Evolutionary conservation across 2,888 invertebrate species (phyloP).

Genomic region (Dasypolia templi): DNA sequence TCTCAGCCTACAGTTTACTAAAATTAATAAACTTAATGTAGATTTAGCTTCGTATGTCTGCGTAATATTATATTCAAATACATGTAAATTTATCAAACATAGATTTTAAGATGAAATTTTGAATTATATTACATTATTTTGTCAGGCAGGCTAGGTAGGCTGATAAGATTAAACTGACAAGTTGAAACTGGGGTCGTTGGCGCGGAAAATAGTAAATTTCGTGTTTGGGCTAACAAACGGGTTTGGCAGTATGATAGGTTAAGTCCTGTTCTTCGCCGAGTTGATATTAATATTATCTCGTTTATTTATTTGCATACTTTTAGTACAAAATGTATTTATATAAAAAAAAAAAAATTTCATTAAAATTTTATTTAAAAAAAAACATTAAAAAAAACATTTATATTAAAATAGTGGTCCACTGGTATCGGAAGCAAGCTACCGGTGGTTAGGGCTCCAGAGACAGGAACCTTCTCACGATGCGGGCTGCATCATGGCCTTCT

Average conservation of each 20-base stretch:
- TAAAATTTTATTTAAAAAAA: too few relatives aligned
- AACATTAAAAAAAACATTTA: too few relatives aligned
- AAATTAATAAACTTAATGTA: conserved; percentile 33
- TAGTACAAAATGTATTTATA: too few relatives aligned
- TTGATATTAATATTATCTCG: too few relatives aligned
- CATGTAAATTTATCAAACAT: conserved; percentile 54
- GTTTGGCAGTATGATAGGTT: conserved; percentile 1
- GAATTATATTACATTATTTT: conserved; percentile 43
- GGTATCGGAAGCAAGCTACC: too few relatives aligned
- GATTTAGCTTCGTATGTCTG: too few relatives aligned
- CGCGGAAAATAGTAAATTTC: conserved; percentile 20
- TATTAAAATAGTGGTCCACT: too few relatives aligned
- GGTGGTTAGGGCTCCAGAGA: too few relatives aligned
- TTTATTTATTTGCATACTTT: too few relatives aligned
- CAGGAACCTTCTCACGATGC: too few relatives aligned
- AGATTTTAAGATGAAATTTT: conserved; percentile 52
- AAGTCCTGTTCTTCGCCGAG: neutral
- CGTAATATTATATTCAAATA: conserved; percentile 56
- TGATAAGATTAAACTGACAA: conserved; percentile 45
- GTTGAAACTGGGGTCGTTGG: conserved; percentile 27
- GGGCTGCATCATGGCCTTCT: too few relatives aligned
- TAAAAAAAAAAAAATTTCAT: too few relatives aligned
- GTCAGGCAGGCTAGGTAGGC: conserved; percentile 7
- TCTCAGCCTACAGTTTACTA: neutral
- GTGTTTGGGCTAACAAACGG: conserved; percentile 12